Evolutionary conservation across 2,797 vertebrate species (phyloP), one percentile per base, ranked within the genome.

Genomic region (Hyperoplus lanceolatus): DNA sequence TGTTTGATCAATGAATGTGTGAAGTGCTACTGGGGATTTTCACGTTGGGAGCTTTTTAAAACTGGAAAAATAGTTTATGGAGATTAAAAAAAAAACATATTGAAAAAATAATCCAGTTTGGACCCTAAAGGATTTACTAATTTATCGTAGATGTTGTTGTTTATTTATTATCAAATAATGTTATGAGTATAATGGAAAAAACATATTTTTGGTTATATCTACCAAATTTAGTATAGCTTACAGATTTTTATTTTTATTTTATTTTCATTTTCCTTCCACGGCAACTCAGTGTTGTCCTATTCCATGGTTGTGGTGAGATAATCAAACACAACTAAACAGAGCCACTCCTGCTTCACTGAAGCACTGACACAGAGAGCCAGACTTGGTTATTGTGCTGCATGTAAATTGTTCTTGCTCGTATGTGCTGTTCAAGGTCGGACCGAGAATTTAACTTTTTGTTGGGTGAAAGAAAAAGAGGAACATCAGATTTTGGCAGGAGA

Each of bases 321-420:
- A 82, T 81, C 85, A 87, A 81, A 86, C 77, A 84, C 82, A 64
- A 73, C 77, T 77, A 80, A 89, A 87, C 65, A 73, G 77, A 83
- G 83, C 85, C 45, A 71, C 73, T 81, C 54, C 74, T 84, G 79
- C 78, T 84, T 80, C 75, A 76, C 38, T 80, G 70, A 83, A 70
- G 57, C 80, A 75, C 81, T 81, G 65, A 29, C 73, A 81, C 83
- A 82, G 78, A 88, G 80, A 88, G 70, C 53, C 5, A 65, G 68
- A 82, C 78, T 88, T 86, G 87, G 71, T 81, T 79, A 83, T 89
- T 84, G 81, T 89, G 73, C 75, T 54, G 9, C 60, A 51, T 72
- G n/a, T 73, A 78, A 88, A 87, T 86, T 86, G 75, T 87, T 80
- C 58, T 72, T 84, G 67, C 72, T 82, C 45, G 45, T 50, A 9